These are phyloP conservation scores for Salvelinus alpinus DNA, from an alignment of 2,113 vertebrate genomes.

Conservation along the genomic window DNA sequence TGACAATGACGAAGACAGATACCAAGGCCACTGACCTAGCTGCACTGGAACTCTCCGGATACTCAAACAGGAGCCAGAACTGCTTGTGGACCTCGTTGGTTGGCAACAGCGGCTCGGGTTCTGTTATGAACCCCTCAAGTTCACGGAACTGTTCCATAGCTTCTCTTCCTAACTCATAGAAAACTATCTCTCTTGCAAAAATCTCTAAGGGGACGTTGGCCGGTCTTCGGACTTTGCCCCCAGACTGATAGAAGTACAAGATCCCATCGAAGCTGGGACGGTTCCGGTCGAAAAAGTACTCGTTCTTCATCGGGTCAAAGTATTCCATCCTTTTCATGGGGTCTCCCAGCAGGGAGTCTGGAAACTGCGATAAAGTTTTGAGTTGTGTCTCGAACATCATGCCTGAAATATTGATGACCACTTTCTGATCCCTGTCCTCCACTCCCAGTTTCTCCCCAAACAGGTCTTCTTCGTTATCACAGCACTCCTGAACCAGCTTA, in stretches of 20 bases:
- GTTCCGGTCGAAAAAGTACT: conserved; percentile 97
- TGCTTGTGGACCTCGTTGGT: conserved; percentile 87
- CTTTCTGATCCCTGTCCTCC: conserved; percentile 86
- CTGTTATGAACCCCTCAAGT: conserved; percentile 93
- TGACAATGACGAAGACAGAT: conserved; percentile 91
- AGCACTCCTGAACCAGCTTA: conserved; percentile 78
- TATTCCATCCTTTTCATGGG: conserved; percentile 87
- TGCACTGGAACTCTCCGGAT: conserved; percentile 93
- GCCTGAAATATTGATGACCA: conserved; percentile 94
- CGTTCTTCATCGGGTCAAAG: conserved; percentile 95
- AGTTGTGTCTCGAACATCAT: conserved; percentile 92
- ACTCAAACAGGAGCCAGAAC: conserved; percentile 97
- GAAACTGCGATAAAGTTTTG: conserved; percentile 89
- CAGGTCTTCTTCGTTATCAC: conserved; percentile 77
- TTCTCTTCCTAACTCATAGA: conserved; percentile 91
- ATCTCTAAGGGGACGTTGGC: conserved; percentile 93
- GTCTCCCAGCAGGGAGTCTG: conserved; percentile 89
- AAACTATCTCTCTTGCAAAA: conserved; percentile 93
- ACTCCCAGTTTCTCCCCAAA: conserved; percentile 75
- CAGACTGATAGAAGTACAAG: conserved; percentile 94
- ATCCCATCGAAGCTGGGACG: conserved; percentile 98
- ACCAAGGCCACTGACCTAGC: conserved; percentile 89
- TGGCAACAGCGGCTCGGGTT: conserved; percentile 87
- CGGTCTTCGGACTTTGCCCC: conserved; percentile 89
- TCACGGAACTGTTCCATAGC: conserved; percentile 95